Percentiles rank a stretch among this genome's conserved stretches.
These are phyloP conservation scores for Notarius lentiginosus DNA, from an alignment of 2,113 vertebrate species.

Conservation along the genomic window DNA sequence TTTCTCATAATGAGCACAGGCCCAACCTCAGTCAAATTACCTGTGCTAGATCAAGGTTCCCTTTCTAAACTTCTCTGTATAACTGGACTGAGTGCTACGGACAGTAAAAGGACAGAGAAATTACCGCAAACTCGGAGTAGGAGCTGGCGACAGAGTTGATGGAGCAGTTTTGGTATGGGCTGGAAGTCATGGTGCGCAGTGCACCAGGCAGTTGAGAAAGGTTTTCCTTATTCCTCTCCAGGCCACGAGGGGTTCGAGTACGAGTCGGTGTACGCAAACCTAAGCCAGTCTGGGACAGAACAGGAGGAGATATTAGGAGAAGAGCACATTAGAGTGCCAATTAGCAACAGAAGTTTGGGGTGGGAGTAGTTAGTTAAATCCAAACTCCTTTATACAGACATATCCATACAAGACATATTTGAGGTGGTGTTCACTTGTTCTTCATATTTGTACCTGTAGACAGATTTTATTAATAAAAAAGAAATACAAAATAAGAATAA, in stretches of 20 bases:
- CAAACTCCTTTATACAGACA: too few species aligned
- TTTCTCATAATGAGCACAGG: background rate
- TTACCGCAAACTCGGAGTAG: slow-evolving; percentile 97
- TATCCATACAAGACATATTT: too few species aligned
- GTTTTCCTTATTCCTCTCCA: slow-evolving; percentile 90
- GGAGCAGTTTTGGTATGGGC: slow-evolving; percentile 82
- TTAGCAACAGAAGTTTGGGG: background rate
- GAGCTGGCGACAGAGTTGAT: slow-evolving; percentile 86
- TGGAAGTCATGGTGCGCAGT: slow-evolving; percentile 75
- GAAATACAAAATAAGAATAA: too few species aligned
- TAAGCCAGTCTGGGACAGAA: slow-evolving; percentile 54
- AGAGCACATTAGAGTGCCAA: background rate
- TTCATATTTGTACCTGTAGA: too few species aligned
- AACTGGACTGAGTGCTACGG: slow-evolving; percentile 64
- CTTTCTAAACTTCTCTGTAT: slow-evolving; percentile 9
- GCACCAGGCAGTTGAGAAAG: slow-evolving; percentile 77
- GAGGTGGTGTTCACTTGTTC: too few species aligned
- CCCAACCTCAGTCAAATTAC: background rate
- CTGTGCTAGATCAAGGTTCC: background rate
- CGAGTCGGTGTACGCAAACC: slow-evolving; percentile 66
- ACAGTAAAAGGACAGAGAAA: slow-evolving; percentile 44
- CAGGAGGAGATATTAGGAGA: slow-evolving; percentile 35
- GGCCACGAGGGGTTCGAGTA: slow-evolving; percentile 64
- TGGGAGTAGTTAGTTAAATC: too few species aligned
- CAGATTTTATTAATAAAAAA: too few species aligned